These are phyloP conservation scores for Amorpha juglandis DNA, from an alignment of 2,888 invertebrate species.

Conservation along the genomic window DNA sequence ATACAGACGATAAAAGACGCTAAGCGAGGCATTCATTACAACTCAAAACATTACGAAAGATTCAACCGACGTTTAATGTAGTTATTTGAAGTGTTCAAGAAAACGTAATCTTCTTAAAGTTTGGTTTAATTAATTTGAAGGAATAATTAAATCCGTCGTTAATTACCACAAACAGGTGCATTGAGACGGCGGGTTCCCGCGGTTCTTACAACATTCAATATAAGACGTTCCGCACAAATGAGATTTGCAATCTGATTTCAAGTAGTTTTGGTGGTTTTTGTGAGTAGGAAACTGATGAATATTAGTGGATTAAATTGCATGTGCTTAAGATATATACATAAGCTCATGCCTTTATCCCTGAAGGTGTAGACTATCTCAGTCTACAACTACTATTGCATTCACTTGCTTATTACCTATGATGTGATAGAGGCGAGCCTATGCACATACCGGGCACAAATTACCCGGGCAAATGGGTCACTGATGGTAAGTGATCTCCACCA, in stretches of 20 bases:
- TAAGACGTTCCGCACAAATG: constrained; percentile 8
- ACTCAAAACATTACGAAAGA: neutral
- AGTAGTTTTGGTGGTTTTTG: constrained; percentile 28
- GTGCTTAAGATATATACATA: no score
- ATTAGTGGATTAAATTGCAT: no score
- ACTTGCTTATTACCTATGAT: no score
- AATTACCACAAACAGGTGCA: constrained; percentile 52
- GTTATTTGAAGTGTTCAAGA: constrained; percentile 26
- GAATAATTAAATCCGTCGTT: constrained; percentile 55
- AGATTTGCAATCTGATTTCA: constrained; percentile 27
- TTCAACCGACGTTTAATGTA: constrained; percentile 10
- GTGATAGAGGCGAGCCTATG: no score
- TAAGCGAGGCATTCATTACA: neutral
- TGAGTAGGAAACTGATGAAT: no score
- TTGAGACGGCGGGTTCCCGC: constrained; percentile 46
- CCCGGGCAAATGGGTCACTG: no score
- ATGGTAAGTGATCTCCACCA: no score
- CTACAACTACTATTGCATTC: no score
- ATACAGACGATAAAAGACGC: no score
- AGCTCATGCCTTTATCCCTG: no score
- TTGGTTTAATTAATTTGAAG: constrained; percentile 47
- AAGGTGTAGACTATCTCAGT: no score
- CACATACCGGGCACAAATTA: no score
- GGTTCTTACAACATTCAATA: constrained; percentile 37
- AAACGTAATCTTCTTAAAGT: constrained; percentile 49